Percentiles rank a stretch among this genome's conserved stretches.
Evolutionary conservation across 2,888 invertebrate species (phyloP).

Genomic region (Eupsilia transversa): DNA sequence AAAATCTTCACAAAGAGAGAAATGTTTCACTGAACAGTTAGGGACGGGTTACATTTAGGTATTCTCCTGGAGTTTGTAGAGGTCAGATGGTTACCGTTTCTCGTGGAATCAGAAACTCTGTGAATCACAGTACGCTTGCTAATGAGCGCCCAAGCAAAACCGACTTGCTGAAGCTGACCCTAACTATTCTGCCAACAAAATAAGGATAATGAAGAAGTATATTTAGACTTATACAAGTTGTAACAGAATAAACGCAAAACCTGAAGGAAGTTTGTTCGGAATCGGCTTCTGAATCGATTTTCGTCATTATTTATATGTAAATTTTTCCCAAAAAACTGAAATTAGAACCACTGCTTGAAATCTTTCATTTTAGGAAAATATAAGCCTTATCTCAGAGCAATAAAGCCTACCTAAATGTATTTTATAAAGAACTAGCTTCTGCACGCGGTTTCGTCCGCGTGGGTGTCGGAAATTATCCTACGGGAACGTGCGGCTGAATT

Average conservation of each 20-base stretch:
- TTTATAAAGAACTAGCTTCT: too few relatives aligned
- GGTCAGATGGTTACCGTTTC: background rate
- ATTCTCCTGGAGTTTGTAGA: background rate
- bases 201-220: constrained; percentile 7
- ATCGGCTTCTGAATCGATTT: background rate
- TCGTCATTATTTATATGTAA: too few relatives aligned
- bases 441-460: too few relatives aligned
- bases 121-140: constrained; percentile 15
- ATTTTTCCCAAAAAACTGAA: too few relatives aligned
- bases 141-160: constrained; percentile 23
- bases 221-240: background rate
- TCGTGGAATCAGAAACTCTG: constrained; percentile 27
- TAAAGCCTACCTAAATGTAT: too few relatives aligned
- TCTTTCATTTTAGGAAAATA: too few relatives aligned
- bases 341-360: too few relatives aligned
- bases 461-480: too few relatives aligned
- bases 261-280: background rate
- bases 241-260: background rate
- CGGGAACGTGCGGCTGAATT: too few relatives aligned
- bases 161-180: background rate
- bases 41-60: background rate
- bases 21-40: background rate
- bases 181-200: background rate
- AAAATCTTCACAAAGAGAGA: background rate
- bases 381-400: too few relatives aligned